Percentiles rank a stretch among this genome's conserved stretches.
phyloP scores from a whole-genome alignment of 2,888 invertebrate species.

The Megastigmus dorsalis region DNA sequence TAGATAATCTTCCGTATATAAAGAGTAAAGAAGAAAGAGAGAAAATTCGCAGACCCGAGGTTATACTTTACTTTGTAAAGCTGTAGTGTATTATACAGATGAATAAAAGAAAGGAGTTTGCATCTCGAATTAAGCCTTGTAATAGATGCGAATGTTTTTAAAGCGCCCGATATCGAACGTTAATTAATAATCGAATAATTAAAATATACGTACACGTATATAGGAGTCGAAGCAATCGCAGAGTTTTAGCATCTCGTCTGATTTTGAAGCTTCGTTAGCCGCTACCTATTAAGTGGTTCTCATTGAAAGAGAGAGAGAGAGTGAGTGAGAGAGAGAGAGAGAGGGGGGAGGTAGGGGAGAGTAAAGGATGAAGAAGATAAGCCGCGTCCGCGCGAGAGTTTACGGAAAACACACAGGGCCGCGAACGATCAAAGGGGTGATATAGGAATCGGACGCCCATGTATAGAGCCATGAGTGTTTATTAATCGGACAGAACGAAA shows the following conservation, averaged over 20 bases:
- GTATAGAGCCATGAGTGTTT: not conserved
- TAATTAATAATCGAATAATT: constrained; percentile 34
- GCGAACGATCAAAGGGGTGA: too few species aligned
- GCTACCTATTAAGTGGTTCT: not conserved
- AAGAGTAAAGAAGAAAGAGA: not conserved
- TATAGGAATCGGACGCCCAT: too few species aligned
- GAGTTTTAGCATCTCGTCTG: constrained; percentile 12
- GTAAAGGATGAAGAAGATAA: too few species aligned
- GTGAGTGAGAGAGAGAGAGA: too few species aligned
- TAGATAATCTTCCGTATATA: not conserved
- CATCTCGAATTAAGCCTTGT: constrained; percentile 14
- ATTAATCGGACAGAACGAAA: not conserved
- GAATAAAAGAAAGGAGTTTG: constrained; percentile 9
- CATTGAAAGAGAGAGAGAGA: too few species aligned
- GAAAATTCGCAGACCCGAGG: constrained; percentile 1
- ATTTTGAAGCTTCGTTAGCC: constrained; percentile 22
- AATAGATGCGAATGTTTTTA: constrained; percentile 15
- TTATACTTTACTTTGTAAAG: constrained; percentile 27
- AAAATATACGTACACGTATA: too few species aligned
- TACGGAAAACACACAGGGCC: too few species aligned
- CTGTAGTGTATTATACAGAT: constrained; percentile 18
- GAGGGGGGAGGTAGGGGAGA: too few species aligned
- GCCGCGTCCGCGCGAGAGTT: not conserved
- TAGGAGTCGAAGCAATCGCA: not conserved
- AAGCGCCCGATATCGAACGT: constrained; percentile 15